phyloP scores from a whole-genome alignment of 2,888 invertebrate species.

The Stramonita haemastoma region DNA sequence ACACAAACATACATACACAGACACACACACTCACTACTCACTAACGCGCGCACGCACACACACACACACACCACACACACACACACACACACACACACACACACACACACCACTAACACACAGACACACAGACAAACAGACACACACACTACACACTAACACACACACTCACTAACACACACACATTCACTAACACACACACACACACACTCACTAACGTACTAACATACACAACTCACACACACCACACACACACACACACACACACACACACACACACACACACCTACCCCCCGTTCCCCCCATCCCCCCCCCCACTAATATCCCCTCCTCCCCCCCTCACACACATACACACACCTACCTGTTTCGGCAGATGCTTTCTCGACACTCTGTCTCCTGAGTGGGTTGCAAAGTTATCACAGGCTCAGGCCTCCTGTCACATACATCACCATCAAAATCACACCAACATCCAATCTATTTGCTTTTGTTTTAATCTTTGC shows the following conservation, averaged over 20 bases:
- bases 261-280: not conserved
- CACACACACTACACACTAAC: not conserved
- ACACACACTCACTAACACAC: not conserved
- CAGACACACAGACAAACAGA: not conserved
- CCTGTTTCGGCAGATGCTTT: not conserved
- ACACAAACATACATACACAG: not conserved
- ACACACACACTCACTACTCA: not conserved
- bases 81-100: not conserved
- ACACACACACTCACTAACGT: conserved; percentile 7
- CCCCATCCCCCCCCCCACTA: too few relatives aligned
- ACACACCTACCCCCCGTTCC: not conserved
- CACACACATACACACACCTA: not conserved
- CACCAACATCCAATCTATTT: not conserved
- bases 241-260: conserved; percentile 9
- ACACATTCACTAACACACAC: not conserved
- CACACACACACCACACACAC: not conserved
- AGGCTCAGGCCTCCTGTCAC: not conserved
- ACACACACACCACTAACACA: not conserved
- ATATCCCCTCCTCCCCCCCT: not conserved
- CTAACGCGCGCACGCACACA: not conserved
- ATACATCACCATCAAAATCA: not conserved
- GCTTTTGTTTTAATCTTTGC: not conserved
- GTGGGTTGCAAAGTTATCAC: not conserved
- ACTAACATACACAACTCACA: not conserved
- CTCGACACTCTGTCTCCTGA: not conserved